These are phyloP conservation scores for Chaenodraco wilsoni DNA, from an alignment of 2,797 vertebrate genomes.

Conservation along the genomic window DNA sequence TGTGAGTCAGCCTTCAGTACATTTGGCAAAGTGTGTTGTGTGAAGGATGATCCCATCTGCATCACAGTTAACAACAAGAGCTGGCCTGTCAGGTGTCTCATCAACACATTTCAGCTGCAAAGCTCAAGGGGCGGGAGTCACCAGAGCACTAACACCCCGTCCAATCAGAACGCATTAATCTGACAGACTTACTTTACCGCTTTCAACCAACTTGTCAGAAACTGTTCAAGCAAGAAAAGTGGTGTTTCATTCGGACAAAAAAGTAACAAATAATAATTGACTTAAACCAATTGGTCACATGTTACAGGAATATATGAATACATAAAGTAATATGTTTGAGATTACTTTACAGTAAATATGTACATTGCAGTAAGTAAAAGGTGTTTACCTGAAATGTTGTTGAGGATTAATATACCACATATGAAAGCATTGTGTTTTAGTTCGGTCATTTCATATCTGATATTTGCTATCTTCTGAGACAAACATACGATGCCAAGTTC, in stretches of 20 bases:
- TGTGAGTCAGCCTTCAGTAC: constrained; percentile 54
- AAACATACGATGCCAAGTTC: background rate
- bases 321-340: no score
- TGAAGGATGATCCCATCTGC: constrained; percentile 73
- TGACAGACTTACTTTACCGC: background rate
- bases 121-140: constrained; percentile 34
- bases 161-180: constrained; percentile 28
- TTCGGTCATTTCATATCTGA: constrained; percentile 4
- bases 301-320: background rate
- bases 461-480: background rate
- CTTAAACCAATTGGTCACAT: background rate
- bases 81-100: constrained; percentile 74
- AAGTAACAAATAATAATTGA: no score
- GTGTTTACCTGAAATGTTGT: background rate
- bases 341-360: background rate
- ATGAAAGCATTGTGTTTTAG: background rate
- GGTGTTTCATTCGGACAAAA: background rate
- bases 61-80: constrained; percentile 64
- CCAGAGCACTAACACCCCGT: constrained; percentile 27
- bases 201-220: constrained; percentile 11
- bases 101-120: constrained; percentile 67
- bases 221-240: background rate
- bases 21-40: constrained; percentile 58
- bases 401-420: background rate
- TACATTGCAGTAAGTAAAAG: no score